Percentiles rank a stretch among this genome's conserved stretches.
phyloP scores from a whole-genome alignment of 2,797 vertebrate species.

The Rhinichthys osculus region DNA sequence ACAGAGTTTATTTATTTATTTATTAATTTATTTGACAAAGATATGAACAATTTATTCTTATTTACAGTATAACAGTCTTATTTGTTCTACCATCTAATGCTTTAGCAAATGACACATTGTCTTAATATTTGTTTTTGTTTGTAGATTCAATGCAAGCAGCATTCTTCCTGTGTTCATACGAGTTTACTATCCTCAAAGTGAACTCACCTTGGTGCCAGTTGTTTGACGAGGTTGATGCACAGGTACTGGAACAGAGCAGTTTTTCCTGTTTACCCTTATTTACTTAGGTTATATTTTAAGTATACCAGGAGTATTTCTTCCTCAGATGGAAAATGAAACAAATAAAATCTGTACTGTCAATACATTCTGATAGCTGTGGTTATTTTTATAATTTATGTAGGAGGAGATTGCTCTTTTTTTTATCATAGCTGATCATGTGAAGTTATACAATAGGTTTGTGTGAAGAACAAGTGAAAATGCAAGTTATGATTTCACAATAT shows the following conservation, averaged over 20 bases:
- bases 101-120: background rate
- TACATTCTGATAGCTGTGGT: background rate
- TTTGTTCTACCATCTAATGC: background rate
- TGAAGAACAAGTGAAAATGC: background rate
- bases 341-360: background rate
- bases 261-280: background rate
- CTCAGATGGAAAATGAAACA: background rate
- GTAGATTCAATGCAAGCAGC: conserved; percentile 91
- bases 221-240: conserved; percentile 87
- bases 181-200: conserved; percentile 87
- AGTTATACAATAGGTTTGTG: background rate
- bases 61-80: background rate
- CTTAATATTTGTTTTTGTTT: conserved; percentile 38
- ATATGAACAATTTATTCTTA: background rate
- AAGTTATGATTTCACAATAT: background rate
- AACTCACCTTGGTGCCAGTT: conserved; percentile 93
- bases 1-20: background rate
- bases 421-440: background rate
- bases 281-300: no score
- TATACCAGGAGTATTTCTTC: background rate
- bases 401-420: background rate
- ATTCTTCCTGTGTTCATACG: conserved; percentile 92
- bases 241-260: conserved; percentile 74
- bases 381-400: background rate
- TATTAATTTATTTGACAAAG: background rate